A percentile compares a stretch with the other conserved stretches of the same genome.
These are phyloP conservation scores for Cirrhinus mrigala DNA, from an alignment of 2,797 vertebrate species.

Conservation along the genomic window DNA sequence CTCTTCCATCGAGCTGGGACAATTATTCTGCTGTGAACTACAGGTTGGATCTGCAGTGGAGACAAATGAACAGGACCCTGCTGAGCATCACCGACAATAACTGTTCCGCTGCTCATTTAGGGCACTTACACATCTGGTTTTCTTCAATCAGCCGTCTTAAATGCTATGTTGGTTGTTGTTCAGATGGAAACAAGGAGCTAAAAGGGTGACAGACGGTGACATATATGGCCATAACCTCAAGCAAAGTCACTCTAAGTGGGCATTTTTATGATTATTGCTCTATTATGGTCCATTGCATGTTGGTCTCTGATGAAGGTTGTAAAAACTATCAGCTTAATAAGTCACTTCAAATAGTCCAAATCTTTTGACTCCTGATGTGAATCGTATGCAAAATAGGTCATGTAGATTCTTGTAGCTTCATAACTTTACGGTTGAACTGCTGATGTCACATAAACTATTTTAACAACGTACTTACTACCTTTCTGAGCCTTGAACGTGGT, in stretches of 20 bases:
- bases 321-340: constrained; percentile 30
- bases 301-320: constrained; percentile 2
- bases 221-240: constrained; percentile 32
- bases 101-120: constrained; percentile 56
- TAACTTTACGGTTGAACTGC: no score
- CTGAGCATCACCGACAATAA: constrained; percentile 54
- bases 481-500: no score
- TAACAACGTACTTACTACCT: no score
- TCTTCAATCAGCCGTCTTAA: constrained; percentile 39
- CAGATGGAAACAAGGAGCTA: constrained; percentile 38
- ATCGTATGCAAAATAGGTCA: not conserved
- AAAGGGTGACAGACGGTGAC: constrained; percentile 25
- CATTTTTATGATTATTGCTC: constrained; percentile 38
- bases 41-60: constrained; percentile 78
- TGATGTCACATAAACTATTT: no score
- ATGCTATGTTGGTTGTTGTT: constrained; percentile 28
- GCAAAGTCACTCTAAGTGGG: constrained; percentile 16
- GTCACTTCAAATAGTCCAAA: constrained; percentile 22
- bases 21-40: constrained; percentile 79
- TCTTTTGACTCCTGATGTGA: not conserved
- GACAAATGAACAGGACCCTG: constrained; percentile 60
- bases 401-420: no score
- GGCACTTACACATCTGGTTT: constrained; percentile 50
- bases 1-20: constrained; percentile 82
- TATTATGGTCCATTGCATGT: constrained; percentile 42